These are phyloP conservation scores for Corapipo altera DNA, from an alignment of 2,113 vertebrate species.

Conservation along the genomic window DNA sequence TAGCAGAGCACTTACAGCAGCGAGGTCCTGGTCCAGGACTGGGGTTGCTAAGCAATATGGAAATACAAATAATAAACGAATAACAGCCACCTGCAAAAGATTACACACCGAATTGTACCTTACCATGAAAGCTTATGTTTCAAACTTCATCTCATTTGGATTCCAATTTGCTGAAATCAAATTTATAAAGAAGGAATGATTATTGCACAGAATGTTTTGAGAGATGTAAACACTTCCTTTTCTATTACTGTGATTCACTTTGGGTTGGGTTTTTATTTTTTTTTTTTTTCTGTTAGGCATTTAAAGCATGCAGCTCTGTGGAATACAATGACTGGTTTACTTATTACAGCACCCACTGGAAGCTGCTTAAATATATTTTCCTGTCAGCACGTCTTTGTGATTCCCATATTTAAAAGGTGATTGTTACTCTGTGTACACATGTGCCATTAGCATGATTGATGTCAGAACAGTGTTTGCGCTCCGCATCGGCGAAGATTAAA, in stretches of 20 bases:
- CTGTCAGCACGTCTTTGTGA: neutral
- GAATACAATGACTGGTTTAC: slow-evolving; percentile 22
- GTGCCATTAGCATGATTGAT: slow-evolving; percentile 12
- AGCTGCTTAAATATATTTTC: slow-evolving; percentile 11
- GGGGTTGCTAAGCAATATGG: slow-evolving; percentile 63
- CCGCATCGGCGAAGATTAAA: neutral
- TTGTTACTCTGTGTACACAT: neutral
- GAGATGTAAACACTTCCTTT: slow-evolving; percentile 27
- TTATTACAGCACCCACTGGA: neutral
- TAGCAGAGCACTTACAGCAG: neutral
- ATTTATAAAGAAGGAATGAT: slow-evolving; percentile 20
- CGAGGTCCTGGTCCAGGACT: neutral
- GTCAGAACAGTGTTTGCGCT: slow-evolving; percentile 5
- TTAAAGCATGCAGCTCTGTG: neutral
- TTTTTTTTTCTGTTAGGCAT: neutral
- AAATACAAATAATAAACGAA: slow-evolving; percentile 58
- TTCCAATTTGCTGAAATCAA: slow-evolving; percentile 1
- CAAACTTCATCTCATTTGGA: slow-evolving; percentile 13
- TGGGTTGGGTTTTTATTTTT: neutral
- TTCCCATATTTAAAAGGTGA: slow-evolving; percentile 30
- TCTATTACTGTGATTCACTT: slow-evolving; percentile 5
- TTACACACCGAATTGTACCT: slow-evolving; percentile 9
- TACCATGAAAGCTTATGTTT: neutral
- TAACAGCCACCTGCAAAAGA: slow-evolving; percentile 56
- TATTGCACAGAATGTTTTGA: neutral